A percentile compares a stretch with the other conserved stretches of the same genome.
phyloP scores from a whole-genome alignment of 2,888 invertebrate genomes.

The Philaethria dido region DNA sequence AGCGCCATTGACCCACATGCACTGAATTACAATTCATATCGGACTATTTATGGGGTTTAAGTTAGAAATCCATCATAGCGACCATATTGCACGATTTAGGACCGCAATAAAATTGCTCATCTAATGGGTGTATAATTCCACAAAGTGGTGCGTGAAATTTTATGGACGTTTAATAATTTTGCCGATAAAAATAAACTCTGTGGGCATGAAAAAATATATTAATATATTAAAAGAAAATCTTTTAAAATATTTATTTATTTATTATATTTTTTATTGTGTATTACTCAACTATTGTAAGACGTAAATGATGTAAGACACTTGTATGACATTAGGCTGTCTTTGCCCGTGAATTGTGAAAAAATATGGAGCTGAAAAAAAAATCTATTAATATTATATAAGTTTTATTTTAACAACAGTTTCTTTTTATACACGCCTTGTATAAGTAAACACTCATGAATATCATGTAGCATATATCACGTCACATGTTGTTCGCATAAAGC shows the following conservation, averaged over 20 bases:
- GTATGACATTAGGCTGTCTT: too few relatives aligned
- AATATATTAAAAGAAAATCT: background rate
- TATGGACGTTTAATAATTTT: conserved; percentile 29
- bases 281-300: too few relatives aligned
- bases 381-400: too few relatives aligned
- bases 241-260: background rate
- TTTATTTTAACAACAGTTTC: too few relatives aligned
- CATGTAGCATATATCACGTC: background rate
- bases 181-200: conserved; percentile 7
- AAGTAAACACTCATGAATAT: conserved; percentile 1
- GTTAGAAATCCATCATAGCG: conserved; percentile 37
- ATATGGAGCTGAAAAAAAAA: too few relatives aligned
- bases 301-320: too few relatives aligned
- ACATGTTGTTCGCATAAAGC: conserved; percentile 19
- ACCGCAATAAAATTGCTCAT: conserved; percentile 30
- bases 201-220: background rate
- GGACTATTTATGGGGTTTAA: conserved; percentile 30
- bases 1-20: conserved; percentile 49
- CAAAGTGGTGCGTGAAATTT: conserved; percentile 27
- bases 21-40: conserved; percentile 36
- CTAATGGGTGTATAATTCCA: conserved; percentile 29
- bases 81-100: conserved; percentile 32
- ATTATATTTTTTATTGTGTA: too few relatives aligned
- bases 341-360: too few relatives aligned
- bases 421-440: background rate